A percentile compares a stretch with the other conserved stretches of the same genome.
Conservation (phyloP, 2,797 vertebrate species). For the Fistularia tabacaria region DNA sequence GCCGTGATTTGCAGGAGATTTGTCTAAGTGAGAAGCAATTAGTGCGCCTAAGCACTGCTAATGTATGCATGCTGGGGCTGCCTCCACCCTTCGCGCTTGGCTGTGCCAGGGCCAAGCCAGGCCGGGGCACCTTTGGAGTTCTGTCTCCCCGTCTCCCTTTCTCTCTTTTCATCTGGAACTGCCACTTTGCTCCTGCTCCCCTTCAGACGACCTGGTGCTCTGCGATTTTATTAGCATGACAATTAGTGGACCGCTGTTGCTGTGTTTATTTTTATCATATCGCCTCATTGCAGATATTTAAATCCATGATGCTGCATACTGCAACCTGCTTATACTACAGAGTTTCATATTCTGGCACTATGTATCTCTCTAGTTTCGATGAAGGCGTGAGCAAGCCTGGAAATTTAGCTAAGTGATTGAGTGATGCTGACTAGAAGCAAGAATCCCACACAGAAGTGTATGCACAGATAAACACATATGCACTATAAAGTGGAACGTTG, state of each 20-base stretch:
- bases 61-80: slow-evolving; percentile 72
- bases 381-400: slow-evolving; percentile 38
- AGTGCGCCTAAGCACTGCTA: slow-evolving; percentile 78
- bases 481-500: slow-evolving; percentile 70
- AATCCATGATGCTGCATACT: slow-evolving; percentile 2
- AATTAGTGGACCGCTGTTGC: slow-evolving; percentile 23
- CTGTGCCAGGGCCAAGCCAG: slow-evolving; percentile 49
- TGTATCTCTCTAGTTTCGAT: slow-evolving; percentile 48
- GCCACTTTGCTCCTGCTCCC: slow-evolving; percentile 30
- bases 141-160: slow-evolving; percentile 22
- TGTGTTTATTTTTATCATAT: slow-evolving; percentile 18
- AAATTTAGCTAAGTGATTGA: slow-evolving; percentile 50
- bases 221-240: slow-evolving; percentile 39
- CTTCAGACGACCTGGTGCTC: slow-evolving; percentile 41
- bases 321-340: too few species aligned
- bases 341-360: slow-evolving; percentile 22
- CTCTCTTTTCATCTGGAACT: slow-evolving; percentile 37
- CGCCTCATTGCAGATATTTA: slow-evolving; percentile 6
- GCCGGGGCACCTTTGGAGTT: slow-evolving; percentile 24
- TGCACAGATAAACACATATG: slow-evolving; percentile 40
- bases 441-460: slow-evolving; percentile 42
- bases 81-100: slow-evolving; percentile 38
- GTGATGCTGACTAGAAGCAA: slow-evolving; percentile 45
- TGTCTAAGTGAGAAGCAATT: slow-evolving; percentile 86
- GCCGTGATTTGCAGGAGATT: slow-evolving; percentile 81